Conservation (phyloP, 2,888 invertebrate genomes). For the Axea sp. region DNA sequence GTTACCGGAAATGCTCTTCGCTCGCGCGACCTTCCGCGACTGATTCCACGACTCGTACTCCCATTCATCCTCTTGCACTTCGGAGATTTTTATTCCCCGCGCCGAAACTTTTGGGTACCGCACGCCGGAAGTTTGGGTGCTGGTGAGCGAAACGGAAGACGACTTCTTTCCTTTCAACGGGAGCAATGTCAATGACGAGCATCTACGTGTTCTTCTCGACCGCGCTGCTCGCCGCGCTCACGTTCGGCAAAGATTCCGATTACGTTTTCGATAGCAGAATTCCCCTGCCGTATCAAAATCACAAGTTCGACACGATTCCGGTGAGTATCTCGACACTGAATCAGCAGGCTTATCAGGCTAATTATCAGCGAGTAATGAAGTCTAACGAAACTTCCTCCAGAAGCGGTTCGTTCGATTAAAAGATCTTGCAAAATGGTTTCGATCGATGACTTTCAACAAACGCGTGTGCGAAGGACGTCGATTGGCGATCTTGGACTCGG, state of each 20-base stretch:
- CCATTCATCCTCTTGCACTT: not conserved
- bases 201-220: conserved; percentile 30
- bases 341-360: not conserved
- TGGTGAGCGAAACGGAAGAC: too few species aligned
- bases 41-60: not conserved
- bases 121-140: not conserved
- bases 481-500: too few species aligned
- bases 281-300: conserved; percentile 33
- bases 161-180: too few species aligned
- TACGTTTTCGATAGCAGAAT: conserved; percentile 20
- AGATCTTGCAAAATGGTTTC: too few species aligned
- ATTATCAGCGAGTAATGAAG: not conserved
- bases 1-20: not conserved
- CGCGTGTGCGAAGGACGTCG: too few species aligned
- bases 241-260: conserved; percentile 21
- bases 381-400: too few species aligned
- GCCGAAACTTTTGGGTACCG: too few species aligned
- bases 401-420: too few species aligned
- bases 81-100: not conserved
- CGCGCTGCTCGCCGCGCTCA: conserved; percentile 14
- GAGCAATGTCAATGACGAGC: conserved; percentile 12
- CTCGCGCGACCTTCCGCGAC: not conserved
- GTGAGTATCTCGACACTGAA: conserved; percentile 21
- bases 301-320: conserved; percentile 29
- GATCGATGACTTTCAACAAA: too few species aligned